Base-by-base conservation (phyloP, 1,140 invertebrate species). In the Neuroterus valhalla region DNA sequence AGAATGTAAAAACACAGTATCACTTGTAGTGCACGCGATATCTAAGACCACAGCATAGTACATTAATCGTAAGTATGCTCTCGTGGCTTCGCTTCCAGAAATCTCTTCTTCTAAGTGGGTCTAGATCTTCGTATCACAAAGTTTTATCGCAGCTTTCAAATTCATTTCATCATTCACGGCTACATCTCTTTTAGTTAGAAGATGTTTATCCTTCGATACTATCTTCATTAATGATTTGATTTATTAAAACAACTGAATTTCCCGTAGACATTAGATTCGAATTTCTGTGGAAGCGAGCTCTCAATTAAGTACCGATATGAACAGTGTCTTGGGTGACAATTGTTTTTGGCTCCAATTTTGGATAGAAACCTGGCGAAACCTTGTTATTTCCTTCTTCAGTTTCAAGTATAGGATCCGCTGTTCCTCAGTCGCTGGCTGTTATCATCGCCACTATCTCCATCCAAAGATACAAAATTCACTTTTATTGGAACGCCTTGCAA, bases 41-140 rank as follows among this genome's bases (percentile, higher is more conserved):
- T 15, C 12, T 15, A 0, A 42, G 14, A n/a, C 11, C 52, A 55
- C 38, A 62, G 68, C 15, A 71, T 70, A n/a, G 23, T 23, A 38
- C 46, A 78, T 68, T 55, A 74, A 71, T 68, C 62, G 66, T 45
- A 74, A 38, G 55, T 78, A 74, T 4, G 46, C 17, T 38, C 68
- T 43, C 1, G 68, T 78, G 1, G 10, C 70, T 48, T 71, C 70
- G 11, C 73, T 78, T 4, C 42, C 38, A 10, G 68, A 71, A 73
- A 78, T 23, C 6, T 73, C 42, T 0, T 48, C 11, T 52, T 69
- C 66, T 23, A 75, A 75, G 42, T 77, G 48, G 3, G 15, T 14
- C 52, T 50, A 72, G 15, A 75, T 70, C 68, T 72, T 75, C 1
- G 75, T 75, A 55, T 79, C n/a, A 62, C 75, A 66, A 19, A 74